These are phyloP conservation scores for Ctenoplectra terminalis DNA, from an alignment of 1,140 invertebrate genomes.

Conservation along the genomic window DNA sequence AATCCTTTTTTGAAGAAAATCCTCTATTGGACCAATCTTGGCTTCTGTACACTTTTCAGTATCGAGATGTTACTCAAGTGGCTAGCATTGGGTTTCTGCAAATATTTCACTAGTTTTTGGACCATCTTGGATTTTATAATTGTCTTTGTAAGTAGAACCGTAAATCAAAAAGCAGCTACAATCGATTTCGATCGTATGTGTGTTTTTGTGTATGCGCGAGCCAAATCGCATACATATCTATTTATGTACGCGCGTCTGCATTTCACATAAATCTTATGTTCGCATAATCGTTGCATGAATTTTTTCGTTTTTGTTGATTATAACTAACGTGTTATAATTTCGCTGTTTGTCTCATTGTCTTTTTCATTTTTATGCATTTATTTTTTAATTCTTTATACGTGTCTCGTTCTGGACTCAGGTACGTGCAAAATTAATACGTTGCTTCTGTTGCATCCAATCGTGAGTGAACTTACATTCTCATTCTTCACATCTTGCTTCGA, in stretches of 20 bases:
- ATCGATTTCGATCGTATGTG: conserved; percentile 26
- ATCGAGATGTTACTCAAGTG: conserved; percentile 98
- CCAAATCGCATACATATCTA: not conserved
- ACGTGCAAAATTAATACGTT: conserved; percentile 69
- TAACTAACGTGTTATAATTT: not conserved
- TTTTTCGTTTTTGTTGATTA: conserved; percentile 22
- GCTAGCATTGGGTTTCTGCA: conserved; percentile 96
- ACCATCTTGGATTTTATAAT: conserved; percentile 98
- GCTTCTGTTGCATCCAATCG: not conserved
- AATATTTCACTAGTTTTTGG: conserved; percentile 98
- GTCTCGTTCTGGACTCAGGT: conserved; percentile 75
- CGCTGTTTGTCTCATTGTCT: not conserved
- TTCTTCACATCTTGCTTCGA: not conserved
- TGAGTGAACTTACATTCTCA: not conserved
- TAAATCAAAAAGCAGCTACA: not conserved
- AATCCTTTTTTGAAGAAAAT: conserved; percentile 92
- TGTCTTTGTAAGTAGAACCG: conserved; percentile 92
- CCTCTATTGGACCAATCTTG: conserved; percentile 93
- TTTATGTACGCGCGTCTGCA: conserved; percentile 17
- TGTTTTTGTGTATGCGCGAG: not conserved
- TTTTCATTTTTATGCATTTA: conserved; percentile 63
- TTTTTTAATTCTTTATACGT: conserved; percentile 75
- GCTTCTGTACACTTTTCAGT: conserved; percentile 95
- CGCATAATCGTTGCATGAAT: conserved; percentile 36
- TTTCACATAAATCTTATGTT: not conserved